Base-by-base conservation (phyloP, 1,140 invertebrate species). In the Rhynchophorus ferrugineus region DNA sequence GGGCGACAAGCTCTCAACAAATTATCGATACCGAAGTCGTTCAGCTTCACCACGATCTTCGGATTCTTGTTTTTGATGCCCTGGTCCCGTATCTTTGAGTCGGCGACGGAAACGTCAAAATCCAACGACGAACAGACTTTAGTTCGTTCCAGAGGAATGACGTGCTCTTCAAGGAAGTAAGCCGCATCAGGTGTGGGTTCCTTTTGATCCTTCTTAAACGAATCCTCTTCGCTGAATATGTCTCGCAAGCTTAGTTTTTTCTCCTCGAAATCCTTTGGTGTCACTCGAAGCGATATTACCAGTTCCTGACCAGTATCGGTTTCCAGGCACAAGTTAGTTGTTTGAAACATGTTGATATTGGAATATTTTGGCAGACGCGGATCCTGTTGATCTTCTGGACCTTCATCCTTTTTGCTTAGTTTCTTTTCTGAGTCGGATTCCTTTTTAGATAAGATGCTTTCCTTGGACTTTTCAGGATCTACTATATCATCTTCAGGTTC, bases 81-180 rank as follows among this genome's bases (percentile, higher is more conserved):
- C 11, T 45, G 39, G 6, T 37, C 22, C 36, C 49, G 33, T 0
- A 62, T 44, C 22, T 45, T 56, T 0, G 59, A 49, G 13, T 60
- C 43, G 11, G 48, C 45, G 1, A 33, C 49, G 16, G 44, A 16
- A n/a, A 62, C 55, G 17, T 64, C 61, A 29, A 64, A 61, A 35
- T 62, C 47, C 33, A 62, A 44, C 2, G 59, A 61, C 5, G 61
- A 62, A 51, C 62, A 64, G 35, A 62, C 38, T 13, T 59, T 60
- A 7, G 52, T 60, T 16, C 60, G 33, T 8, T 20, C 51, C n/a
- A 61, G 17, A 3, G 57, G 57, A 34, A 59, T 50, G 19, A 53
- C 22, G 3, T 29, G 22, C 16, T 57, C 49, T 29, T 16, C n/a
- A 2, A 48, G 41, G 22, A 45, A 42, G 14, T 46, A 39, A 6